These are phyloP conservation scores for Mastomys natalensis DNA, from an alignment of 2,113 vertebrate genomes.

Conservation along the genomic window DNA sequence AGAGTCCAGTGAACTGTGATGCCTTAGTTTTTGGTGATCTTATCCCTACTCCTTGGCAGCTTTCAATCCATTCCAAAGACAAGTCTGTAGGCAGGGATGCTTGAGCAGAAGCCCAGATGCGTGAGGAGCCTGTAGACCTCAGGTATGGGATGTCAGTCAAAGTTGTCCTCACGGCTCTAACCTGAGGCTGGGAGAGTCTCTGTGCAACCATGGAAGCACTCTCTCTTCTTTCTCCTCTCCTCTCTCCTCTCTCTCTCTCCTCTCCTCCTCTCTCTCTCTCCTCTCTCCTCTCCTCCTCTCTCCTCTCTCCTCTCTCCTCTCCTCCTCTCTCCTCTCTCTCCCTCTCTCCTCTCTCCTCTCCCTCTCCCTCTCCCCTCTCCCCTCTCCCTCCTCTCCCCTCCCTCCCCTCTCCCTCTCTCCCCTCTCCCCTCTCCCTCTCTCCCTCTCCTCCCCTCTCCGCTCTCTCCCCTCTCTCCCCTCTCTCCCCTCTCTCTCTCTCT, in stretches of 20 bases:
- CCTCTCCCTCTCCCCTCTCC: neutral
- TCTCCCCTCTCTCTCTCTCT: neutral
- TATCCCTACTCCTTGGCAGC: neutral
- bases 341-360: too few species aligned
- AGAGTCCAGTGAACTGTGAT: neutral
- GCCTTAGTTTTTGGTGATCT: neutral
- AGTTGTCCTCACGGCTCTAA: neutral
- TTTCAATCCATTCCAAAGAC: neutral
- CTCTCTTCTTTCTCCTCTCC: neutral
- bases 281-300: too few species aligned
- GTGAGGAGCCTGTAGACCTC: too few species aligned
- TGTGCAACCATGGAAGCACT: fast-evolving
- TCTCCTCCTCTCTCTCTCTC: too few species aligned
- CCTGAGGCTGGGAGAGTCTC: neutral
- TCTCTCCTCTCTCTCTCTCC: neutral
- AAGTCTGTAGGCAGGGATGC: neutral
- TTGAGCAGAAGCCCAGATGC: neutral
- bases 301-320: fast-evolving
- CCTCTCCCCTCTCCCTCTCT: too few species aligned
- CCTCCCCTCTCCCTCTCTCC: too few species aligned
- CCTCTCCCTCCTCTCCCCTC: too few species aligned
- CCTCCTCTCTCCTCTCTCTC: too few species aligned
- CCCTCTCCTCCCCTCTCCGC: too few species aligned
- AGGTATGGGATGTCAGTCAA: neutral
- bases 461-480: too few species aligned